Base-by-base conservation (phyloP, 2,888 invertebrate genomes). In the Tetropium fuscum region DNA sequence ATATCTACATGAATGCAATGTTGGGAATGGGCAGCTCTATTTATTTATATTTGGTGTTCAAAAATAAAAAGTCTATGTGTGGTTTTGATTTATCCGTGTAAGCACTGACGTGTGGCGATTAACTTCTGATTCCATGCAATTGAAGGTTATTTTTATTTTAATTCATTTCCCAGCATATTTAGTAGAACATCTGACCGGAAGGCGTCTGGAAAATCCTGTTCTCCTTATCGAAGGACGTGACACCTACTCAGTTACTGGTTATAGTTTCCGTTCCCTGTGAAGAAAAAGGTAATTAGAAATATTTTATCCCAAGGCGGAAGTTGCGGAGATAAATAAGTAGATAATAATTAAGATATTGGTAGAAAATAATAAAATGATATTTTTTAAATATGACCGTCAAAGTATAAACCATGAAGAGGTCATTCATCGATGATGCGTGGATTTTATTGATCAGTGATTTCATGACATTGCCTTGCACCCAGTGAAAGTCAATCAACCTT, bases 371-470 rank as follows among this genome's bases (percentile, higher is more conserved):
- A 40, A 40, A 40, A 43, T 22, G 13, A 13, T 43, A 58, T 57
- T 57, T 62, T 62, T 62, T 62, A 51, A 44, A 51, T n/a, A 41
- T 48, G 66, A 48, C 68, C 68, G 60, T 63, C 65, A 66, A 66
- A 57, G 36, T 47, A 34, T 53, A 59, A 61, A 54, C 47, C 48
- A 30, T 54, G 44, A 48, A 64, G 64, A 70, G 70, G 68, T 68
- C 64, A 58, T 64, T 60, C 67, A 60, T 67, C 69, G 65, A 60
- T 68, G 71, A 68, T 69, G 68, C 71, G 69, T 70, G 67, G 64
- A 68, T 64, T 71, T 71, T 66, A 66, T 67, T 49, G 67, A 71
- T 70, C 66, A 67, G 44, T 71, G 66, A 62, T 67, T 71, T 68
- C 44, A 65, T 71, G 68, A 60, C 69, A 68, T 71, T 71, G 58